Evolutionary conservation across 2,113 vertebrate genomes (phyloP).

Genomic region (Ellobius talpinus): DNA sequence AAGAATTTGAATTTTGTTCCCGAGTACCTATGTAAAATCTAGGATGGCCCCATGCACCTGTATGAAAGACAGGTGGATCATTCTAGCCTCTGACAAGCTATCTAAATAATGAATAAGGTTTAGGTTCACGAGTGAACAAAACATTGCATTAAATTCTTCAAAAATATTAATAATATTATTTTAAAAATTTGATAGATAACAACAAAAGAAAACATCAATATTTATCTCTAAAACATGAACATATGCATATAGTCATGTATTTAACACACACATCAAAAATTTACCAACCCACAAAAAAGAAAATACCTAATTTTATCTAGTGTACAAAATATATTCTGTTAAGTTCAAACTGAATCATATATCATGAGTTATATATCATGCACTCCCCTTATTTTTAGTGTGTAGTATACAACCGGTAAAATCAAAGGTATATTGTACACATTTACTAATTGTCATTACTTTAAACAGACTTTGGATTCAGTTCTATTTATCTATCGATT

Average conservation of each 20-base stretch:
- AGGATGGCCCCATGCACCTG: not conserved
- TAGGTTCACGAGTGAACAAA: not conserved
- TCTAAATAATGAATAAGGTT: not conserved
- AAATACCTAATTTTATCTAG: not conserved
- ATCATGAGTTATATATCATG: not conserved
- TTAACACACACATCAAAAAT: not conserved
- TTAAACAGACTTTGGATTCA: not conserved
- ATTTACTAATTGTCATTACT: not conserved
- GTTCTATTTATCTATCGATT: not conserved
- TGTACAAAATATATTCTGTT: not conserved
- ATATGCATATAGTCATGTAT: not conserved
- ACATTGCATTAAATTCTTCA: not conserved
- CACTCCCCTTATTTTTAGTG: not conserved
- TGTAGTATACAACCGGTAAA: no score
- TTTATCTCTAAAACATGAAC: not conserved
- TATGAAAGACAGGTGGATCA: not conserved
- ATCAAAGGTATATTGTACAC: not conserved
- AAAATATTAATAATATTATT: no score
- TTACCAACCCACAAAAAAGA: not conserved
- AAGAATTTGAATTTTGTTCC: not conserved
- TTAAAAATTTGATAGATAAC: no score
- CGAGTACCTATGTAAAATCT: no score
- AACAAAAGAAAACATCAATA: no score
- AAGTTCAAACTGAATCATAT: not conserved
- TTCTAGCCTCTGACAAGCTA: not conserved